Percentiles rank a stretch among this genome's conserved stretches.
phyloP scores from a whole-genome alignment of 1,140 invertebrate species.

The Aphidius gifuensis region DNA sequence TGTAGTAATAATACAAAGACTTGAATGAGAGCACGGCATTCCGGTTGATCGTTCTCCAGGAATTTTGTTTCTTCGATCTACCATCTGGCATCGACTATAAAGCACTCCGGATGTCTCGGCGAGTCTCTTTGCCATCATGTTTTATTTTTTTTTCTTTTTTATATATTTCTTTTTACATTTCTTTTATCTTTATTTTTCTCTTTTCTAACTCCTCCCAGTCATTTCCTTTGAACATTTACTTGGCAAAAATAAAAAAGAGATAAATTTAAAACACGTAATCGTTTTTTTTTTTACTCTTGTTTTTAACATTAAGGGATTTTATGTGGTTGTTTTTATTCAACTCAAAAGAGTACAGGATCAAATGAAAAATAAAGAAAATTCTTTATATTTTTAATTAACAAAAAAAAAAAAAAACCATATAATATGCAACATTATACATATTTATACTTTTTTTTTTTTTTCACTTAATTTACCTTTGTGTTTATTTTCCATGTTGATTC shows the following conservation, averaged over 20 bases:
- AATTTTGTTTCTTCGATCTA: constrained; percentile 14
- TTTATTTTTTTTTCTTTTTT: background rate
- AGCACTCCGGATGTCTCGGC: constrained; percentile 11
- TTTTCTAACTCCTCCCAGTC: background rate
- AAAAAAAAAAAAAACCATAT: too few species aligned
- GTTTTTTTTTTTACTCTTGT: too few species aligned
- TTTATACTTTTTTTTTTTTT: too few species aligned
- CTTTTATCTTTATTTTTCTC: background rate
- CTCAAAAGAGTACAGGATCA: too few species aligned
- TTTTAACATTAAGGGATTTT: too few species aligned
- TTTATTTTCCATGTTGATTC: too few species aligned
- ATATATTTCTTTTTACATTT: background rate
- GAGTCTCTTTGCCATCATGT: constrained; percentile 3
- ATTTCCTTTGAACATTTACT: background rate
- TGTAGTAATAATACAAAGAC: too few species aligned
- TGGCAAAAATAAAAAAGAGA: background rate
- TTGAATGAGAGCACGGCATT: constrained; percentile 15
- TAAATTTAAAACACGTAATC: background rate
- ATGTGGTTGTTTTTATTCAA: too few species aligned
- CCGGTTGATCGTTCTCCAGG: constrained; percentile 16
- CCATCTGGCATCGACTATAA: constrained; percentile 12
- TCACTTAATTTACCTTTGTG: too few species aligned
- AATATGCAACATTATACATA: too few species aligned
- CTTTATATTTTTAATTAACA: too few species aligned
- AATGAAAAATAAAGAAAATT: too few species aligned